These are phyloP conservation scores for Hemicordylus capensis DNA, from an alignment of 2,113 vertebrate species.

Conservation along the genomic window DNA sequence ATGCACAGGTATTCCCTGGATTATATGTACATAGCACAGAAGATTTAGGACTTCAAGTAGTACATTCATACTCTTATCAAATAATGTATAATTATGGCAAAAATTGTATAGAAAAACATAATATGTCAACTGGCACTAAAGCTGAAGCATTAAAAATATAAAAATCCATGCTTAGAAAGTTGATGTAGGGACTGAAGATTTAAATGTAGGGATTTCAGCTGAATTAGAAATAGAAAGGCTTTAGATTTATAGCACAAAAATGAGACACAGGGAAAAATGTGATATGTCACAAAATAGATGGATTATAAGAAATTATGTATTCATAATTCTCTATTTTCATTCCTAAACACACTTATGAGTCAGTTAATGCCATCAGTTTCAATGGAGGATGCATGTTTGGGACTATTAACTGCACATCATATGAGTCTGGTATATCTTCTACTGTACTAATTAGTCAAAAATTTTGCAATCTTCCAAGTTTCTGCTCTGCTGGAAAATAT, in stretches of 20 bases:
- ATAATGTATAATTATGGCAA: neutral
- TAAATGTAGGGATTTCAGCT: constrained; percentile 12
- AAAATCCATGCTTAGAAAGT: constrained; percentile 6
- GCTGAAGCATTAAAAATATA: neutral
- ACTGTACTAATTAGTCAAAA: neutral
- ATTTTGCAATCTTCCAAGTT: neutral
- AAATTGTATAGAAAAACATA: neutral
- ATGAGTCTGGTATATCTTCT: neutral
- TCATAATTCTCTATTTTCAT: constrained; percentile 30
- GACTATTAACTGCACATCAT: constrained; percentile 10
- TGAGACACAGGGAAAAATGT: constrained; percentile 4
- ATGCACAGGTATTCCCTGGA: neutral
- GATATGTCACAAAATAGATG: constrained; percentile 5
- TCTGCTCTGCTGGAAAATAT: neutral
- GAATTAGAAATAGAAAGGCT: constrained; percentile 4
- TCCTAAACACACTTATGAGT: constrained; percentile 6
- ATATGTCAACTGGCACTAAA: neutral
- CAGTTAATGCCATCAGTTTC: constrained; percentile 12
- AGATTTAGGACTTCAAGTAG: neutral
- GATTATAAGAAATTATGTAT: constrained; percentile 27
- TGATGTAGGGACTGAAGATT: neutral
- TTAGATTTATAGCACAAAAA: constrained; percentile 6
- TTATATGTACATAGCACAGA: neutral
- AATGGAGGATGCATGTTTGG: neutral
- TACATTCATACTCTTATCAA: neutral